Conservation (phyloP, 2,113 vertebrate species). For the Empidonax traillii region DNA sequence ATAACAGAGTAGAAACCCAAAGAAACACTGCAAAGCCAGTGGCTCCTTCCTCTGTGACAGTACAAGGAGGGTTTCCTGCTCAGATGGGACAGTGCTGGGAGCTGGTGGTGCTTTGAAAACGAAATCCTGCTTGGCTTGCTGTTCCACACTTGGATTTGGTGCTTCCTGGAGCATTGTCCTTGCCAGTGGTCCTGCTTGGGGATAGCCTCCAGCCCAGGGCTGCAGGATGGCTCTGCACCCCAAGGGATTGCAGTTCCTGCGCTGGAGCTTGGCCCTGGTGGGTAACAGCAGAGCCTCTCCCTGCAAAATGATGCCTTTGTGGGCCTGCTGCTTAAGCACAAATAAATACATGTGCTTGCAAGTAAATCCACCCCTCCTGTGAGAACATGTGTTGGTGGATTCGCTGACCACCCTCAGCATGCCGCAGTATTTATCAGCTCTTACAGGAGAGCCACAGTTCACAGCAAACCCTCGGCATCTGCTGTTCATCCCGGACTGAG, state of each 20-base stretch:
- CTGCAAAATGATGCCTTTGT: not conserved
- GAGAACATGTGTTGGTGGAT: not conserved
- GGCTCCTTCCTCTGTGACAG: not conserved
- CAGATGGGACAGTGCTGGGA: not conserved
- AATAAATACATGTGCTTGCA: not conserved
- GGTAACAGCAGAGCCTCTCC: not conserved
- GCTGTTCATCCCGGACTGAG: not conserved
- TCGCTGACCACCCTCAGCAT: constrained; percentile 4
- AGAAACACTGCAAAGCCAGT: not conserved
- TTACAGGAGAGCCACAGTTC: not conserved
- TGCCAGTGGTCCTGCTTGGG: rapidly evolving
- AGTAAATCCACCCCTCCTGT: not conserved
- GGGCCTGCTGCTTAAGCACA: not conserved
- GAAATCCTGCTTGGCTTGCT: not conserved
- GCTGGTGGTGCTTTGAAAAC: not conserved
- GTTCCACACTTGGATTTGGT: rapidly evolving
- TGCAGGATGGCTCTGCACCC: not conserved
- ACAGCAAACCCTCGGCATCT: not conserved
- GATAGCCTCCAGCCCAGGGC: not conserved
- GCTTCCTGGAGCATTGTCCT: not conserved
- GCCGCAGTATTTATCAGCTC: not conserved
- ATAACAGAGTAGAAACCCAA: not conserved
- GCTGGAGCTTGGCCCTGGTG: not conserved
- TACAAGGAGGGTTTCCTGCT: not conserved
- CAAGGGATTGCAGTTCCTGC: not conserved